Evolutionary conservation across 2,888 invertebrate species (phyloP).

Genomic region (Lysandra coridon): DNA sequence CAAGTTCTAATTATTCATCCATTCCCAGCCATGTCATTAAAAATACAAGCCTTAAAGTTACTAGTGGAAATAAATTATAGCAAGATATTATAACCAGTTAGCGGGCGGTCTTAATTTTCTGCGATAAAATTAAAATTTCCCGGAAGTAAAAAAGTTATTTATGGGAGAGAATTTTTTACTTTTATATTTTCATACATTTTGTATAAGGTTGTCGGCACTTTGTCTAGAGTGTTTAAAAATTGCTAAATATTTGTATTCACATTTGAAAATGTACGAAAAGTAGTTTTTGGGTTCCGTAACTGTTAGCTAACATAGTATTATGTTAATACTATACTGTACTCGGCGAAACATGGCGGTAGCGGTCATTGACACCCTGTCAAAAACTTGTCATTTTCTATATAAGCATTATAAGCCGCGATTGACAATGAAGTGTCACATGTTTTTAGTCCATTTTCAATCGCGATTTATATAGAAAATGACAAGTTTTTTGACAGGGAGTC

Average conservation of each 20-base stretch:
- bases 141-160: slow-evolving; percentile 16
- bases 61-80: slow-evolving; percentile 22
- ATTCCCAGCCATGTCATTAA: slow-evolving; percentile 23
- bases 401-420: no score
- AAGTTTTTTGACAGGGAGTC: no score
- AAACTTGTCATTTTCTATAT: no score
- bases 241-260: neutral
- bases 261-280: neutral
- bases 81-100: slow-evolving; percentile 24
- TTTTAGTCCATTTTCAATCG: no score
- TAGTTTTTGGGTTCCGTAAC: neutral
- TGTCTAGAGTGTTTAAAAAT: slow-evolving; percentile 22
- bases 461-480: no score
- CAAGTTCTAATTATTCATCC: slow-evolving; percentile 19
- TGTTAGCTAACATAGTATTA: neutral
- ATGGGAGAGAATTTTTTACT: slow-evolving; percentile 12
- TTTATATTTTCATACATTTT: slow-evolving; percentile 10
- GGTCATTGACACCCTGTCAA: no score
- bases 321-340: no score
- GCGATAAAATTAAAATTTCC: slow-evolving; percentile 16
- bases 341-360: no score
- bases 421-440: no score
- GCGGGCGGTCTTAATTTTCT: slow-evolving; percentile 25
- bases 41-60: slow-evolving; percentile 23
- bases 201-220: neutral